Evolutionary conservation across 2,113 vertebrate species (phyloP).

Genomic region (Pygathrix nemaeus): DNA sequence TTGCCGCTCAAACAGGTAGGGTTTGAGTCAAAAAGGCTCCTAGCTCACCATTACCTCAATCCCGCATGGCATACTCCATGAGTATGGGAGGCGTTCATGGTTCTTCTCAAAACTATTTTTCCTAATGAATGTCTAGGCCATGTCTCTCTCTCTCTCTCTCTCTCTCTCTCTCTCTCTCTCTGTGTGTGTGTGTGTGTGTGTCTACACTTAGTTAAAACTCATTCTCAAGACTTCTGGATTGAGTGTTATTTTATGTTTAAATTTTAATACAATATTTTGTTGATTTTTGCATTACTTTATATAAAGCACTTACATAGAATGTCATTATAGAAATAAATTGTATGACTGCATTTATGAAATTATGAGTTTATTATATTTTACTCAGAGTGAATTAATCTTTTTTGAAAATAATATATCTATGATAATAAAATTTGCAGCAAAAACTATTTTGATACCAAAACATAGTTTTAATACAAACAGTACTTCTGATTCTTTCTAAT

Average conservation of each 20-base stretch:
- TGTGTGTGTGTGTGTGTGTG: too few species aligned
- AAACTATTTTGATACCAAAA: not conserved
- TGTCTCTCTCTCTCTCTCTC: not conserved
- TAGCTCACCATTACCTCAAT: not conserved
- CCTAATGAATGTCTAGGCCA: not conserved
- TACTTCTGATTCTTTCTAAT: not conserved
- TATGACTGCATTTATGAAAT: not conserved
- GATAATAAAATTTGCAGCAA: not conserved
- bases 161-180: not conserved
- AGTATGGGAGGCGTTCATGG: not conserved
- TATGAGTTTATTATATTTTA: not conserved
- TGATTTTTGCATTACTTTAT: not conserved
- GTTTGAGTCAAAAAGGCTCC: not conserved
- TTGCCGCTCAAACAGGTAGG: not conserved
- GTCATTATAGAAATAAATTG: not conserved
- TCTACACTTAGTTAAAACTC: not conserved
- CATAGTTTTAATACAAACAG: not conserved
- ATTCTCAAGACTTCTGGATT: not conserved
- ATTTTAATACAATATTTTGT: not conserved
- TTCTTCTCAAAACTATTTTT: not conserved
- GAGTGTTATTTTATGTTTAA: not conserved
- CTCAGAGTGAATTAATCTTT: not conserved
- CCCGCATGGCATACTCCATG: fast-evolving
- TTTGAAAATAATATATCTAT: not conserved
- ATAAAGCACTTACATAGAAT: not conserved